Conservation (phyloP, 2,797 vertebrate species). For the Nyctibius grandis region DNA sequence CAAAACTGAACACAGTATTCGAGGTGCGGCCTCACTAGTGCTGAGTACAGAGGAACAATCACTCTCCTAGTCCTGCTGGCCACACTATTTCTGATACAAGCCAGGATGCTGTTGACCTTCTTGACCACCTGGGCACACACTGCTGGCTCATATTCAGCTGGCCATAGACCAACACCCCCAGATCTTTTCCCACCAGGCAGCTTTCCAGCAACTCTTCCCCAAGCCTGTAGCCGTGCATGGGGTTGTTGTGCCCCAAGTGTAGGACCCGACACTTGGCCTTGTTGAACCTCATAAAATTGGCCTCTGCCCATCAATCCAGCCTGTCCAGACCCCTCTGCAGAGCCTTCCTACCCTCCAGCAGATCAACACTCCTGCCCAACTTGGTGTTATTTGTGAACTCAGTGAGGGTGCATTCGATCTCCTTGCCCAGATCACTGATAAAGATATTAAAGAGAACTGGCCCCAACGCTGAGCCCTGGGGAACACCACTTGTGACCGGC, state of each 20-base stretch:
- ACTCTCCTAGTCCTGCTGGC: neutral
- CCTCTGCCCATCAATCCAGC: rapidly evolving
- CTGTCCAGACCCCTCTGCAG: neutral
- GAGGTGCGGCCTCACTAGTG: neutral
- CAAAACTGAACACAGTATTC: neutral
- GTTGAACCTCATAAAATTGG: neutral
- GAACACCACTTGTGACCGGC: too few relatives aligned
- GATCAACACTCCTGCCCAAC: rapidly evolving
- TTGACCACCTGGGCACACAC: neutral
- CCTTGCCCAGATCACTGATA: too few relatives aligned
- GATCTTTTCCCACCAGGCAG: rapidly evolving
- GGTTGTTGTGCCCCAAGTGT: neutral
- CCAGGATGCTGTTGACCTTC: neutral
- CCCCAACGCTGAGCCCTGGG: too few relatives aligned
- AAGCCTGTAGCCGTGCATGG: rapidly evolving
- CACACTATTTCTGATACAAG: rapidly evolving
- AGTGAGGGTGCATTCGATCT: too few relatives aligned
- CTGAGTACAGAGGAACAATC: too few relatives aligned
- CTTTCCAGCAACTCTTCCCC: neutral
- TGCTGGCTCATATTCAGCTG: neutral
- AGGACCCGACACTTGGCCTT: neutral
- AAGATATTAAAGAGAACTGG: too few relatives aligned
- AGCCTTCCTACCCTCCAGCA: neutral
- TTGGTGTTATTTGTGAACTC: neutral
- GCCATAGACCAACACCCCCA: neutral